phyloP scores from a whole-genome alignment of 1,140 invertebrate genomes.

The Pseudoatta argentina region DNA sequence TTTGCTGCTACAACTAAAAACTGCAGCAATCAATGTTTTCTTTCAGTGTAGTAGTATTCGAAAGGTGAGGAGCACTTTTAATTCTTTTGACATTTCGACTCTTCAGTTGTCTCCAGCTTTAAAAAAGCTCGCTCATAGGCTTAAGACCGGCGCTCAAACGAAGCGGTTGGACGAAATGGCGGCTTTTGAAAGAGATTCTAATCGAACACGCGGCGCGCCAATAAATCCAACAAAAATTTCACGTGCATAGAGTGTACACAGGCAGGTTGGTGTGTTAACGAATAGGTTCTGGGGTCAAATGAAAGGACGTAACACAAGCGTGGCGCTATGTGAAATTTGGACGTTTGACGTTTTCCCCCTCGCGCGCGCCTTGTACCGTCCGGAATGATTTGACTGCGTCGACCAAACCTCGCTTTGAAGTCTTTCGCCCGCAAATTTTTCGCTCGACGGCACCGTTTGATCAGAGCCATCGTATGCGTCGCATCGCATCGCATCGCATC shows the following conservation, averaged over 20 bases:
- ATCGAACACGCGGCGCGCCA: conserved; percentile 41
- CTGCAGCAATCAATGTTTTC: too few relatives aligned
- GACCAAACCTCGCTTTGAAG: conserved; percentile 59
- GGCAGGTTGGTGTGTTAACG: conserved; percentile 44
- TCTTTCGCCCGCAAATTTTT: conserved; percentile 62
- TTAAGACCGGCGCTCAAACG: conserved; percentile 19
- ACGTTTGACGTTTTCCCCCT: conserved; percentile 52
- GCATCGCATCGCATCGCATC: conserved; percentile 32
- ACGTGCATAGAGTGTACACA: conserved; percentile 1
- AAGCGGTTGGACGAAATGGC: conserved; percentile 5
- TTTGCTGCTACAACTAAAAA: too few relatives aligned
- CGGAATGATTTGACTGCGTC: conserved; percentile 55
- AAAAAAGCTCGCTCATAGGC: neutral
- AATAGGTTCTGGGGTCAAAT: conserved; percentile 53
- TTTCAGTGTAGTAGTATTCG: neutral
- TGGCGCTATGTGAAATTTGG: conserved; percentile 53
- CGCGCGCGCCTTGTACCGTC: conserved; percentile 25
- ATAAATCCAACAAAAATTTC: conserved; percentile 54
- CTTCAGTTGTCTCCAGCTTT: neutral
- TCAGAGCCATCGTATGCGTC: conserved; percentile 56
- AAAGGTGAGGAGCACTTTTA: neutral
- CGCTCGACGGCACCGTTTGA: conserved; percentile 58
- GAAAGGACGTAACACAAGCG: conserved; percentile 53
- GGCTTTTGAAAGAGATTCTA: conserved; percentile 49
- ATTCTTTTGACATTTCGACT: neutral